These are phyloP conservation scores for Caenorhabditis doughertyi DNA, from an alignment of 2,888 invertebrate genomes.

Conservation along the genomic window DNA sequence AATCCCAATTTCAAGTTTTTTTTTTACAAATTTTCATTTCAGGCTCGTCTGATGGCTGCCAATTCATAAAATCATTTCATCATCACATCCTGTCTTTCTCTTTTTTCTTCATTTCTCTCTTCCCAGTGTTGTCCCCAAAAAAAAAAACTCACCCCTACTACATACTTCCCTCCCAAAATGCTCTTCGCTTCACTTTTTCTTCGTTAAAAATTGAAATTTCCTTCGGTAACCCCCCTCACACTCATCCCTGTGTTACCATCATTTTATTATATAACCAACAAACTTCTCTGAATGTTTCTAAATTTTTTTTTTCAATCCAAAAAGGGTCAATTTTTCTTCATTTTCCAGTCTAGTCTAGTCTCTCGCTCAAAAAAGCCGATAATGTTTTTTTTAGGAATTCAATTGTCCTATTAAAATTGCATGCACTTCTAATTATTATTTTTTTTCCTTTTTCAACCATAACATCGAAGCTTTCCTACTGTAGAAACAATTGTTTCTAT, in stretches of 20 bases:
- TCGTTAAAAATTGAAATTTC: too few relatives aligned
- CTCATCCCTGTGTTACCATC: slow-evolving; percentile 43
- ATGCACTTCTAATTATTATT: slow-evolving; percentile 8
- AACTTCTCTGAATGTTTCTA: slow-evolving; percentile 11
- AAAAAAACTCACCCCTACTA: neutral
- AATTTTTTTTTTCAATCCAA: neutral
- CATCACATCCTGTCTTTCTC: neutral
- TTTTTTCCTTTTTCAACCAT: neutral
- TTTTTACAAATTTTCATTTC: slow-evolving; percentile 22
- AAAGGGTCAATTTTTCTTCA: slow-evolving; percentile 18
- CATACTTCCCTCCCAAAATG: too few relatives aligned
- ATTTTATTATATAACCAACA: slow-evolving; percentile 4
- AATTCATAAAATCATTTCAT: slow-evolving; percentile 58
- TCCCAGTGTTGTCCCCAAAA: neutral
- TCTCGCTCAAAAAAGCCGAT: neutral
- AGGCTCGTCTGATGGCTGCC: slow-evolving; percentile 74
- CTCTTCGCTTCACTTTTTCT: slow-evolving; percentile 18
- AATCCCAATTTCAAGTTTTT: too few relatives aligned
- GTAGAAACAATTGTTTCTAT: too few relatives aligned
- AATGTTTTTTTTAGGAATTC: slow-evolving; percentile 29
- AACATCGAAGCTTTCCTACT: too few relatives aligned
- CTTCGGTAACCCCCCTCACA: slow-evolving; percentile 11
- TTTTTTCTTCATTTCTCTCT: neutral
- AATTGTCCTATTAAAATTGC: neutral
- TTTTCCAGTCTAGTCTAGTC: slow-evolving; percentile 39